Conservation (phyloP, 2,888 invertebrate species). For the Scrobipalpa atriplicella region DNA sequence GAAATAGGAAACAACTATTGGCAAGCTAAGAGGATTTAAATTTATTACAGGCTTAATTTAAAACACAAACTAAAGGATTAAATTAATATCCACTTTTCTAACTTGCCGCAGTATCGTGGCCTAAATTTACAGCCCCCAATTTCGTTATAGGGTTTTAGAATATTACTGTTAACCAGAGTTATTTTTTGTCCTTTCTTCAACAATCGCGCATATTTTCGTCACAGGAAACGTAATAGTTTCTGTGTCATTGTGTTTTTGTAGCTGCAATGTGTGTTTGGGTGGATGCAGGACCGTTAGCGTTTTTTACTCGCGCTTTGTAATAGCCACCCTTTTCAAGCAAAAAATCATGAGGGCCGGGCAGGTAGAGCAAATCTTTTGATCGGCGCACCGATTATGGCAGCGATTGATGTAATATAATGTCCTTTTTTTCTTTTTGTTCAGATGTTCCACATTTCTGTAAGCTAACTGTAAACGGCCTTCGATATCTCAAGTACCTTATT, state of each 20-base stretch:
- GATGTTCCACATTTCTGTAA: slow-evolving; percentile 58
- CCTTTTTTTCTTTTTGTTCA: slow-evolving; percentile 56
- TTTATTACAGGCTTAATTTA: background rate
- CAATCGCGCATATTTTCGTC: slow-evolving; percentile 57
- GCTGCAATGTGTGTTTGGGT: slow-evolving; percentile 76
- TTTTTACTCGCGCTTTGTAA: slow-evolving; percentile 65
- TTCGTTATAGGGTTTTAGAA: background rate
- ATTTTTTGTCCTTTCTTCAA: slow-evolving; percentile 40
- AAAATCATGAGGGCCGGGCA: slow-evolving; percentile 65
- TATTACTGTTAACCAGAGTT: background rate
- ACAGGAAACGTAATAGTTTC: slow-evolving; percentile 73
- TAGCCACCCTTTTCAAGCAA: slow-evolving; percentile 72
- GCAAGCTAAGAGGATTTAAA: slow-evolving; percentile 15
- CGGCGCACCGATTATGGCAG: slow-evolving; percentile 64
- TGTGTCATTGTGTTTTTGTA: slow-evolving; percentile 73
- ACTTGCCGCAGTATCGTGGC: background rate
- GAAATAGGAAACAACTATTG: slow-evolving; percentile 4
- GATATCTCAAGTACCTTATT: slow-evolving; percentile 32
- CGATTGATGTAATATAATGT: slow-evolving; percentile 64
- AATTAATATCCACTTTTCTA: background rate
- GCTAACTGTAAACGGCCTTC: slow-evolving; percentile 62
- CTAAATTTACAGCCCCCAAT: slow-evolving; percentile 1
- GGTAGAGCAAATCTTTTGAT: slow-evolving; percentile 76
- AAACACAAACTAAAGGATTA: background rate
- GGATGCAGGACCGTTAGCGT: slow-evolving; percentile 73